Evolutionary conservation across 2,888 invertebrate genomes (phyloP), one percentile per base, ranked within the genome.

Genomic region (Apomyelois bistriatella): DNA sequence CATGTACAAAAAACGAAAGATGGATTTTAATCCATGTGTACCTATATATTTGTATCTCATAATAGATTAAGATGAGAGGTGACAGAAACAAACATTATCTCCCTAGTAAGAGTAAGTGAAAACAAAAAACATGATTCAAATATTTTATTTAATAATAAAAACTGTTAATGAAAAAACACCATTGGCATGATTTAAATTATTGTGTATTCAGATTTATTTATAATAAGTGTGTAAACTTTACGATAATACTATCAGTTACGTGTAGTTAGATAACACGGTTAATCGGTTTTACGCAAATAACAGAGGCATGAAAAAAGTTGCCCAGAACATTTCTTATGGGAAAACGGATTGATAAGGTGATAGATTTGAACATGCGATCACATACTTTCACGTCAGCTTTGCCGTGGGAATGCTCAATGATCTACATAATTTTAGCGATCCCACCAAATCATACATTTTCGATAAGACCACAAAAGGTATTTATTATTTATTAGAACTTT

Each of bases 291-390:
- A 74, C 66, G 71, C 67, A 79, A 78, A 79, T 72, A 76, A 65
- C 22, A 52, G 53, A 62, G 61, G 61, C 65, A 61, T 69, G 68
- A 72, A 75, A 68, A 65, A 64, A 68, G 48, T 60, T 62, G 60
- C 63, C 62, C 61, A 72, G 72, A 76, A 74, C 68, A 66, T 63
- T 67, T 66, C 70, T 66, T 74, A 79, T 81, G 84, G 74, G 81
- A 82, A 83, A 76, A 71, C 57, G 58, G 70, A 68, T 62, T 65
- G 82, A 85, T 85, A 87, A 80, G 72, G 66, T 72, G 76, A 81
- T 78, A 76, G 62, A 72, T 74, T 78, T 62, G 61, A 55, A 69
- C 72, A 73, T 67, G 76, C 79, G 72, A 79, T 74, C 72, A 66
- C 68, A 73, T 72, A 66, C 79, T 82, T 82, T 83, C 80, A 77